A percentile compares a stretch with the other conserved stretches of the same genome.
These are phyloP conservation scores for Coccyzus lansbergi DNA, from an alignment of 2,797 vertebrate species.

Conservation along the genomic window DNA sequence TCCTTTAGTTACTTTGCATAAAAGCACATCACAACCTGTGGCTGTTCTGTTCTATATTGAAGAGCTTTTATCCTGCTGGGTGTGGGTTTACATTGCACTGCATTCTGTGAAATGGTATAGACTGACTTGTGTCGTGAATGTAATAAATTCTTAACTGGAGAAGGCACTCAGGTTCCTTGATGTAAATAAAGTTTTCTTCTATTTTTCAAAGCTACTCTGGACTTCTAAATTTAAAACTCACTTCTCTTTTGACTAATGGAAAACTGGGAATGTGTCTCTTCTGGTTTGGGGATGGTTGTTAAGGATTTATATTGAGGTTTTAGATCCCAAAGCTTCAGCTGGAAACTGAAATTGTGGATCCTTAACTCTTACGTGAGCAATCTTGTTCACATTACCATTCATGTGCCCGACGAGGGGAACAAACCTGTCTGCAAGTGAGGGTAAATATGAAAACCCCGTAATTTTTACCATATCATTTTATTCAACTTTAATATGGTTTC, in stretches of 20 bases:
- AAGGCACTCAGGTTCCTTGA: constrained; percentile 18
- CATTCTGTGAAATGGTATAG: background rate
- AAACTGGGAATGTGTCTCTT: background rate
- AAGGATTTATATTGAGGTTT: background rate
- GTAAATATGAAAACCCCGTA: background rate
- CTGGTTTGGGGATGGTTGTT: background rate
- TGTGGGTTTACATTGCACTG: background rate
- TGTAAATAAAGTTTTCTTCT: constrained; percentile 47
- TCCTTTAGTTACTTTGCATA: background rate
- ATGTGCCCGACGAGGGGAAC: background rate
- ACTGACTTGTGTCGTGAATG: constrained; percentile 10
- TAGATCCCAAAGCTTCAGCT: background rate
- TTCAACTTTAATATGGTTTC: constrained; percentile 85
- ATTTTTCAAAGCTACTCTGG: constrained; percentile 37
- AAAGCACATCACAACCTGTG: background rate
- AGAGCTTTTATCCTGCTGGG: background rate
- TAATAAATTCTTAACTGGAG: constrained; percentile 16
- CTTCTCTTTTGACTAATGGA: background rate
- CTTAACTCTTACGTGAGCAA: background rate
- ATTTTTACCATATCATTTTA: constrained; percentile 76
- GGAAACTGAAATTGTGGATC: background rate
- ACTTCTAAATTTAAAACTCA: background rate
- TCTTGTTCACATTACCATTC: background rate
- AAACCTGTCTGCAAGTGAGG: background rate
- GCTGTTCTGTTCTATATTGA: background rate